Evolutionary conservation across 1,140 invertebrate species (phyloP).

Genomic region (Magallana angulata): DNA sequence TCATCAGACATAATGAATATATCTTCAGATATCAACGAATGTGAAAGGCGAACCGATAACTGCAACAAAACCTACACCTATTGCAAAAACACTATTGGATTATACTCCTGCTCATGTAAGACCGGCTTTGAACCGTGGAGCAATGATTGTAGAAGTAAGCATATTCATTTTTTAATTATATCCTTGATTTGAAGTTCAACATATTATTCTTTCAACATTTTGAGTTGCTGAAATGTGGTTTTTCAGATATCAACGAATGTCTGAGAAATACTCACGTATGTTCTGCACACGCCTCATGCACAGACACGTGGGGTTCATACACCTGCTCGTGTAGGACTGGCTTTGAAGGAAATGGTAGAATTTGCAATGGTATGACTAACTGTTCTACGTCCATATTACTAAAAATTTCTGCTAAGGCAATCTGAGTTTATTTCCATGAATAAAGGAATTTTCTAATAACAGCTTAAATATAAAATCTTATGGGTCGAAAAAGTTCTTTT

Average conservation of each 20-base stretch:
- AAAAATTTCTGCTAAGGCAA: neutral
- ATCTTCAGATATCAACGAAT: neutral
- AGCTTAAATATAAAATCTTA: too few species aligned
- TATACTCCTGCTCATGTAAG: neutral
- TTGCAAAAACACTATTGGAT: constrained; percentile 6
- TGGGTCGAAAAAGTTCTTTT: too few species aligned
- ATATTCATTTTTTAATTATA: neutral
- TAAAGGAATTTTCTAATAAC: too few species aligned
- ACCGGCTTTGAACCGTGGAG: neutral
- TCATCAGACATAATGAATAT: too few species aligned
- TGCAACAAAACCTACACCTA: neutral
- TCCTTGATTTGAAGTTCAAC: neutral
- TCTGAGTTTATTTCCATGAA: neutral
- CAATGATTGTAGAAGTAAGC: constrained; percentile 3
- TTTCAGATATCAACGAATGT: constrained; percentile 18
- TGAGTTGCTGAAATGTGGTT: neutral
- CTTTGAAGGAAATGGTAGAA: neutral
- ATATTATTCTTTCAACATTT: neutral
- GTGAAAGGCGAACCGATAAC: neutral
- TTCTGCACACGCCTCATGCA: neutral
- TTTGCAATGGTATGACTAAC: neutral
- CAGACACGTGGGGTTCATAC: neutral
- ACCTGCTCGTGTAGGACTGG: neutral
- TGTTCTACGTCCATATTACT: too few species aligned
- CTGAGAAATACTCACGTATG: neutral